Conservation (phyloP, 1,140 invertebrate genomes). For the Chironomus striatipennis region DNA sequence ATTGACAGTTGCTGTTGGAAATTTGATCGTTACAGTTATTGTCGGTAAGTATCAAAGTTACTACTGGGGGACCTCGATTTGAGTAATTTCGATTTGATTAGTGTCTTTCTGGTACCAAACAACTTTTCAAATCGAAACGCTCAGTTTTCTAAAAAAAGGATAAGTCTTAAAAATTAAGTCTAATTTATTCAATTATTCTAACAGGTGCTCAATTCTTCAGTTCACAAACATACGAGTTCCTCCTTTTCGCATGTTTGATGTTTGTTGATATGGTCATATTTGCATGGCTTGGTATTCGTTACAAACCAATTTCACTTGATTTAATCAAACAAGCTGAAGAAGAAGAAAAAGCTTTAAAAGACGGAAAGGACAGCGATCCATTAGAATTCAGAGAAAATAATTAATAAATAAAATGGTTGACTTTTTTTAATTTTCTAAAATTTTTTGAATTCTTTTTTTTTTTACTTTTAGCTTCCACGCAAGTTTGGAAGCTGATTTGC, state of each 20-base stretch:
- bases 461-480: too few species aligned
- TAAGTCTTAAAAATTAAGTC: too few species aligned
- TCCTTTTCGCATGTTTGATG: slow-evolving; percentile 57
- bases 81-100: too few species aligned
- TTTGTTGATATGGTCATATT: neutral
- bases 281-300: neutral
- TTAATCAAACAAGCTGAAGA: neutral
- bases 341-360: neutral
- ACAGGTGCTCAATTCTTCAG: slow-evolving; percentile 33
- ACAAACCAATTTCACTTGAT: slow-evolving; percentile 15
- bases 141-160: too few species aligned
- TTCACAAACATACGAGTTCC: slow-evolving; percentile 61
- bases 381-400: neutral
- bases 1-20: slow-evolving; percentile 68
- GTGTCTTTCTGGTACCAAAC: too few species aligned
- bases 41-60: slow-evolving; percentile 45
- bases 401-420: neutral
- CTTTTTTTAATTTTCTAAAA: neutral
- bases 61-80: too few species aligned
- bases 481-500: too few species aligned
- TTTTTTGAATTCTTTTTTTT: neutral
- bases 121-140: too few species aligned
- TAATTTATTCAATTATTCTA: too few species aligned
- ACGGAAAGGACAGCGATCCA: neutral
- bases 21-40: slow-evolving; percentile 70